Evolutionary conservation across 2,888 invertebrate species (phyloP).

Genomic region (Plagodis pulveraria): DNA sequence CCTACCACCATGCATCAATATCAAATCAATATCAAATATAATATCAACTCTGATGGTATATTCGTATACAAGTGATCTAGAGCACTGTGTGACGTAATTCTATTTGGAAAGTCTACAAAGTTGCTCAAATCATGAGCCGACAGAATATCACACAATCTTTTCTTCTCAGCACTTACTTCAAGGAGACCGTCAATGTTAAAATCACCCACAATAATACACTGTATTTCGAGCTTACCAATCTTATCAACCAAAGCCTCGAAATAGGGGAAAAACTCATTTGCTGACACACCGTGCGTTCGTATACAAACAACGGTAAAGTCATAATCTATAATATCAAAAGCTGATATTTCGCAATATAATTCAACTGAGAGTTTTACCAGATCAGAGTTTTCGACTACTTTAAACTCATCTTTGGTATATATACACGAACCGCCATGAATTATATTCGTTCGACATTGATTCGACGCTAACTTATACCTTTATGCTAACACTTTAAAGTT

Average conservation of each 20-base stretch:
- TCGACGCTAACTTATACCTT: neutral
- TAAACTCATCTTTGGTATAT: neutral
- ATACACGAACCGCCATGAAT: neutral
- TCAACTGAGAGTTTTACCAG: neutral
- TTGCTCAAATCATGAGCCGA: constrained; percentile 7
- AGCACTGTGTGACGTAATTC: no score
- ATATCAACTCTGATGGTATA: no score
- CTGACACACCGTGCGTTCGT: constrained; percentile 11
- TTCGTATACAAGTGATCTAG: no score
- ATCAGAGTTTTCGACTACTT: neutral
- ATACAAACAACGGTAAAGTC: constrained; percentile 11
- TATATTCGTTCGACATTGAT: neutral
- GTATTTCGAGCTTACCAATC: constrained; percentile 1
- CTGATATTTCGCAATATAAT: constrained; percentile 18
- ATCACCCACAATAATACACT: constrained; percentile 18
- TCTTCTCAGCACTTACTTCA: neutral
- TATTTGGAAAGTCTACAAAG: no score
- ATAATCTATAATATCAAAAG: constrained; percentile 15
- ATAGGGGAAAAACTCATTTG: neutral
- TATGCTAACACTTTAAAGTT: no score
- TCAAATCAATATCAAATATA: no score
- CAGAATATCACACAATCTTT: constrained; percentile 11
- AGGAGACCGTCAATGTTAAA: constrained; percentile 10
- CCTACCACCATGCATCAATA: no score
- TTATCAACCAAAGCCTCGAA: constrained; percentile 20